phyloP scores from a whole-genome alignment of 2,888 invertebrate genomes.

The Nephrocerus scutellatus region DNA sequence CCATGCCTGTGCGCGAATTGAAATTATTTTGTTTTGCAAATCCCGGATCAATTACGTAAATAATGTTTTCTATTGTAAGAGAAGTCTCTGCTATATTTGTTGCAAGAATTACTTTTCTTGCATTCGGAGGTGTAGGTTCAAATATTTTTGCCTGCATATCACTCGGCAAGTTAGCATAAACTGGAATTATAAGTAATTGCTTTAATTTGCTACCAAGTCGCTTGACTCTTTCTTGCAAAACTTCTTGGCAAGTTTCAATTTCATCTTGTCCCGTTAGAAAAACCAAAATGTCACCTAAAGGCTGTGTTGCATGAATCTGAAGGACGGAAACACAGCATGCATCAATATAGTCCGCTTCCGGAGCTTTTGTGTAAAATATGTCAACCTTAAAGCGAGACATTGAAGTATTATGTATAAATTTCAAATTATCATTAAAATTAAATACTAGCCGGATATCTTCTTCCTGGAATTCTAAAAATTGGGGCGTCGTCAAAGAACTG shows the following conservation, averaged over 20 bases:
- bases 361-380: conserved; percentile 98
- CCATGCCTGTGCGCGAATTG: conserved; percentile 96
- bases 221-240: conserved; percentile 82
- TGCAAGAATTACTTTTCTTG: conserved; percentile 93
- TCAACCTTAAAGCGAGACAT: conserved; percentile 54
- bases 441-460: conserved; percentile 72
- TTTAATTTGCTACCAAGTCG: conserved; percentile 87
- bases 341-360: conserved; percentile 98
- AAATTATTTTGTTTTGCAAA: conserved; percentile 99
- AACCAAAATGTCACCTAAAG: conserved; percentile 90
- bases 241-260: conserved; percentile 84
- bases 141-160: conserved; percentile 99
- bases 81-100: conserved; percentile 99
- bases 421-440: conserved; percentile 1
- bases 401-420: neutral
- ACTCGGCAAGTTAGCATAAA: conserved; percentile 96
- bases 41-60: conserved; percentile 99
- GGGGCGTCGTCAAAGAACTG: conserved; percentile 98
- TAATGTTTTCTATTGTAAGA: conserved; percentile 96
- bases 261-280: conserved; percentile 93
- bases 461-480: conserved; percentile 94
- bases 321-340: conserved; percentile 95
- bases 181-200: conserved; percentile 87
- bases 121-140: conserved; percentile 92
- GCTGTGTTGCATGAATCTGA: conserved; percentile 97